Percentiles rank a stretch among this genome's conserved stretches.
These are phyloP conservation scores for Drosophila trapezifrons DNA, from an alignment of 1,140 invertebrate genomes.

Conservation along the genomic window DNA sequence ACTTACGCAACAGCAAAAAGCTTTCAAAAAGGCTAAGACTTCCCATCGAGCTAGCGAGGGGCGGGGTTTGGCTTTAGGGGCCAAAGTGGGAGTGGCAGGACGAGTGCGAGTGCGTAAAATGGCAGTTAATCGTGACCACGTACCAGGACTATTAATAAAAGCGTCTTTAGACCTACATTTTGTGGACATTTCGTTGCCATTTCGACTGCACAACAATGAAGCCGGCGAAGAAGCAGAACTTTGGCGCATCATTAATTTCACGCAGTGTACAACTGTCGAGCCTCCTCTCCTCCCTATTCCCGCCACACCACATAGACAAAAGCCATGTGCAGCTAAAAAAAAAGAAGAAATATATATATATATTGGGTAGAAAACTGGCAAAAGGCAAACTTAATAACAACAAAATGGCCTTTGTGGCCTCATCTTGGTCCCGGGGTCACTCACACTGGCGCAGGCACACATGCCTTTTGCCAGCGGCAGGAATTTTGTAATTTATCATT, in stretches of 20 bases:
- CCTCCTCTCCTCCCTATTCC: conserved; percentile 32
- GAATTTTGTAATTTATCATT: conserved; percentile 82
- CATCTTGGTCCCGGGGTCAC: conserved; percentile 50
- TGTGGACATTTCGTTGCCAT: conserved; percentile 69
- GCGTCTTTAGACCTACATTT: conserved; percentile 79
- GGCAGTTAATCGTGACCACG: conserved; percentile 81
- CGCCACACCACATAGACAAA: conserved; percentile 32
- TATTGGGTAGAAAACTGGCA: conserved; percentile 54
- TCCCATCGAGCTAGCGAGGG: conserved; percentile 17
- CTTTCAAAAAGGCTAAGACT: conserved; percentile 76
- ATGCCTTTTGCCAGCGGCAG: conserved; percentile 66
- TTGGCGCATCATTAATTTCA: conserved; percentile 81
- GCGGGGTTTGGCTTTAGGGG: background rate
- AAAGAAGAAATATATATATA: conserved; percentile 18
- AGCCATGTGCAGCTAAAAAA: conserved; percentile 56
- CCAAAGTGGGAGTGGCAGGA: conserved; percentile 35
- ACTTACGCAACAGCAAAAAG: conserved; percentile 82
- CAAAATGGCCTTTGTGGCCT: conserved; percentile 78
- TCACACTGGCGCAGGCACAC: conserved; percentile 24
- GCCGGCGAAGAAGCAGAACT: conserved; percentile 58
- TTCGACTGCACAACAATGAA: conserved; percentile 60
- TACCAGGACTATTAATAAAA: conserved; percentile 82
- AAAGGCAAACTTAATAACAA: conserved; percentile 81
- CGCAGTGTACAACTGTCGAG: conserved; percentile 77
- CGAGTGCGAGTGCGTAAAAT: conserved; percentile 74